Evolutionary conservation across 2,797 vertebrate species (phyloP), one percentile per base, ranked within the genome.

Genomic region (Propithecus perrieri): DNA sequence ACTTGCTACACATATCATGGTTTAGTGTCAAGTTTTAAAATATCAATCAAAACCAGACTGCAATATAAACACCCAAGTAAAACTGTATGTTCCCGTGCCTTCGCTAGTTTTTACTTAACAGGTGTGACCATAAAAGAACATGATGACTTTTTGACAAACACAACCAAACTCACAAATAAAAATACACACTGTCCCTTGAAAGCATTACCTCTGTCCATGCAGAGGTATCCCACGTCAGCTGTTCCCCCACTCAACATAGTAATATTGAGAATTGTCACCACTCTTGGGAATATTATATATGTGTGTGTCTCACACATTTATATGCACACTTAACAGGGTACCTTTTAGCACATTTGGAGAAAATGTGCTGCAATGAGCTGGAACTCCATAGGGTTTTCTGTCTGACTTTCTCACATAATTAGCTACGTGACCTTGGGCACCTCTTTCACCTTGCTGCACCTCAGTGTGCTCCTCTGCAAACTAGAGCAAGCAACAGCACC

Each of bases 21-120:
- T 74, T 79, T 80, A 74, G n/a, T n/a, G 24, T 50, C 61, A 67
- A 59, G 74, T 87, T 88, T 97, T 96, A 85, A 94, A 92, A 88
- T 28, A 74, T 2, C 96, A 71, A 92, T 92, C 41, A 94, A 67
- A 89, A 74, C 55, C 43, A 65, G 38, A 95, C 0, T 85, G 28
- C 5, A 59, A 79, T 7, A 78, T 63, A 80, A 94, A 91, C 57
- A 72, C 13, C 8, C 76, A 43, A 61, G 11, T 28, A 87, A 91
- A 93, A 81, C 65, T n/a, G 2, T 38, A 33, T 1, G 28, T 78
- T 80, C 57, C n/a, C 33, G 85, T 24, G 24, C 33, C 61, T 87
- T 79, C 65, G 35, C 33, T 35, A 61, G 74, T n/a, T 91, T 50
- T 84, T 71, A 81, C 43, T 59, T 61, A 46, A 63, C 41, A 97